phyloP scores from a whole-genome alignment of 2,113 vertebrate species.

The Pleuronectes platessa region DNA sequence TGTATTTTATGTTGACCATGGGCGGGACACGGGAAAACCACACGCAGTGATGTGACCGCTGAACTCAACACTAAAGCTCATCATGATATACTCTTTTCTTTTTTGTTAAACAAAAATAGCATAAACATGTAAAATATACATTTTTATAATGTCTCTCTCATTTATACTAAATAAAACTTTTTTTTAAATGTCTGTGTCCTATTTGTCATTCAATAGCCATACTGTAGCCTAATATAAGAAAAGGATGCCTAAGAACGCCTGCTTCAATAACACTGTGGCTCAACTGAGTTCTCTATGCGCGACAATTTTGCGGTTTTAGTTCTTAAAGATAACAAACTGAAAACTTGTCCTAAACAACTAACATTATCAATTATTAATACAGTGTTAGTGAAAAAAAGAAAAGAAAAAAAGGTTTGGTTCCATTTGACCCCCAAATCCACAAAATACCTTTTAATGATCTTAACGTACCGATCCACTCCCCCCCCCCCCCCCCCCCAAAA shows the following conservation, averaged over 20 bases:
- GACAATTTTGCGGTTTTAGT: constrained; percentile 85
- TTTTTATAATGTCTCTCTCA: constrained; percentile 87
- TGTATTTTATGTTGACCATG: constrained; percentile 54
- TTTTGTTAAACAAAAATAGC: constrained; percentile 92
- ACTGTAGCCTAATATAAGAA: constrained; percentile 88
- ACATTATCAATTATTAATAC: constrained; percentile 88
- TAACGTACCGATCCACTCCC: constrained; percentile 47
- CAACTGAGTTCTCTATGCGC: constrained; percentile 87
- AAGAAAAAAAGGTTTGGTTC: constrained; percentile 72
- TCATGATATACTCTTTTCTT: constrained; percentile 90
- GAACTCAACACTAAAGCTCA: constrained; percentile 89
- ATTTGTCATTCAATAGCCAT: constrained; percentile 89
- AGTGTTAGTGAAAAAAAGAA: constrained; percentile 83
- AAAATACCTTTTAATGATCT: constrained; percentile 62
- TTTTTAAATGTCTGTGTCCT: constrained; percentile 88
- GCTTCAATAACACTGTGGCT: constrained; percentile 87
- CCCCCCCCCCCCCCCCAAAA: constrained; percentile 45
- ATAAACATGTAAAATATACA: constrained; percentile 96
- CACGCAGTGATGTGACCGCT: constrained; percentile 91
- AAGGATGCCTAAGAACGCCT: constrained; percentile 86
- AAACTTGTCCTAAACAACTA: constrained; percentile 90
- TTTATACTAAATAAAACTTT: constrained; percentile 94
- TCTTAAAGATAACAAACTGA: constrained; percentile 92
- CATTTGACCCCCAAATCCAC: constrained; percentile 62
- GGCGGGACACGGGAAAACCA: constrained; percentile 87